phyloP scores from a whole-genome alignment of 2,888 invertebrate genomes.

The Orthosia gracilis region DNA sequence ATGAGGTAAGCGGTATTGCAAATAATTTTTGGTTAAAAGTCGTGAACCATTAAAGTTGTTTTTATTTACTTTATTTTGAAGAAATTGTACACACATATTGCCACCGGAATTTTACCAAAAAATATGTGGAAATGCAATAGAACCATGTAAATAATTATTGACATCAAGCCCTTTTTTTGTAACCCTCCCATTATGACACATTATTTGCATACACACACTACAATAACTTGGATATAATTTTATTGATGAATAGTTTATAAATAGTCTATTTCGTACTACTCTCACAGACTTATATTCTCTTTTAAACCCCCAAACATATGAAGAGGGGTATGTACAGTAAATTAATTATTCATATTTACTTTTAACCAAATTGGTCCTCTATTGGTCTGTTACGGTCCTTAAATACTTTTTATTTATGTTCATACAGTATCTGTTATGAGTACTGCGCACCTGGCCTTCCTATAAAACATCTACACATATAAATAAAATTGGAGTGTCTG shows the following conservation, averaged over 20 bases:
- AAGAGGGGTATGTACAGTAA: neutral
- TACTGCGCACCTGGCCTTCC: too few species aligned
- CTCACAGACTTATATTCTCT: neutral
- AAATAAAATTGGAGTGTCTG: too few species aligned
- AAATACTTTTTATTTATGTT: too few species aligned
- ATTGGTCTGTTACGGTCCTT: too few species aligned
- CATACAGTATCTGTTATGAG: too few species aligned
- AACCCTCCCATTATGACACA: neutral
- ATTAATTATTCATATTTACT: neutral
- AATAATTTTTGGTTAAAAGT: neutral
- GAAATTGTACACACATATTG: neutral
- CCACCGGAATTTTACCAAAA: too few species aligned
- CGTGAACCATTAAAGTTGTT: neutral
- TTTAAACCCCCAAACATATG: neutral
- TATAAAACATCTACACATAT: too few species aligned
- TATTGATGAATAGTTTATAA: neutral
- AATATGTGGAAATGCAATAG: neutral
- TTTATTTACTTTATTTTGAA: neutral
- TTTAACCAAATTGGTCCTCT: too few species aligned
- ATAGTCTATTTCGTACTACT: neutral
- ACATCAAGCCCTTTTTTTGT: neutral
- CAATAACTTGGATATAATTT: neutral
- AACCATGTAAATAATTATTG: neutral
- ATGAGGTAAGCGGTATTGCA: constrained; percentile 76
- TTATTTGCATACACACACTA: neutral